Conservation (phyloP, 2,888 invertebrate species). For the Nineta flava region DNA sequence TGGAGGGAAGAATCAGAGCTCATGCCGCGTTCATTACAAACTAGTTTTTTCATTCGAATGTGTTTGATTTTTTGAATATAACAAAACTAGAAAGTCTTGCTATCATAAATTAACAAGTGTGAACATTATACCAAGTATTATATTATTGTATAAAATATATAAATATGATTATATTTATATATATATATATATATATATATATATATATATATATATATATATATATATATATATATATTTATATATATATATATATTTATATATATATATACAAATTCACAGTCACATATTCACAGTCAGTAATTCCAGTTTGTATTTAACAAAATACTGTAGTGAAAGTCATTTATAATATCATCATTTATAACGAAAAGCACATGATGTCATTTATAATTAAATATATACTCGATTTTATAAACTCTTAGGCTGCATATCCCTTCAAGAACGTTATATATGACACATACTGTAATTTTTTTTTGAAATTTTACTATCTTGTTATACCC, state of each 20-base stretch:
- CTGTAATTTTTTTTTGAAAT: too few species aligned
- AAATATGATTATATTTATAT: not conserved
- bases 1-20: slow-evolving; percentile 2
- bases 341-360: too few species aligned
- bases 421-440: too few species aligned
- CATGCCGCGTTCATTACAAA: slow-evolving; percentile 7
- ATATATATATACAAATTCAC: not conserved
- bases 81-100: slow-evolving; percentile 4
- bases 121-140: slow-evolving; percentile 1
- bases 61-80: not conserved
- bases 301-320: not conserved
- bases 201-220: not conserved
- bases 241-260: slow-evolving; percentile 2
- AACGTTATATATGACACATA: too few species aligned
- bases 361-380: too few species aligned
- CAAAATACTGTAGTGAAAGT: not conserved
- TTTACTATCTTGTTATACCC: too few species aligned
- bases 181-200: not conserved
- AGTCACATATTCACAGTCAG: not conserved
- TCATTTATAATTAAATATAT: too few species aligned
- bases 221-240: slow-evolving; percentile 3
- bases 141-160: not conserved
- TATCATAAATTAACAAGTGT: slow-evolving; percentile 8
- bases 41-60: slow-evolving; percentile 3
- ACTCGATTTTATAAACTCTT: too few species aligned